Evolutionary conservation across 2,113 vertebrate species (phyloP), one percentile per base, ranked within the genome.

Genomic region (Peromyscus leucopus): DNA sequence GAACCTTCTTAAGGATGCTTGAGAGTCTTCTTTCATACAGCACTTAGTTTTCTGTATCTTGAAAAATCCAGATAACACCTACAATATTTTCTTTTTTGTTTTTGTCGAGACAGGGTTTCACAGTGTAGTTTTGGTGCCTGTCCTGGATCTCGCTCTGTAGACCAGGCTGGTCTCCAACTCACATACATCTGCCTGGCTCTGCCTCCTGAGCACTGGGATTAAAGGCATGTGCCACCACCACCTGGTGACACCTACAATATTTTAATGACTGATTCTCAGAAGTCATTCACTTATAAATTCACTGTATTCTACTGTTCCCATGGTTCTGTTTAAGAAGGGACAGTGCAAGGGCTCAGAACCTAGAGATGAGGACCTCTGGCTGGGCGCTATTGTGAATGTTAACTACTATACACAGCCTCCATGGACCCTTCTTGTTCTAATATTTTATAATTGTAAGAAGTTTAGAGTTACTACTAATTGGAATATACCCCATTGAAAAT

Each of bases 401-500:
- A 63, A 31, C 24, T 79, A 57, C 46, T 36, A 74, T n/a, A 84
- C 2, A 33, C 36, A 11, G 85, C 9, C 17, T 67, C 46, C 61
- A 1, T 7, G 28, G 13, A 24, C 57, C 4, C 36, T 84, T 51
- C 26, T 51, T 17, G 21, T 63, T 74, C 17, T 74, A 90, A 87
- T 85, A 88, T 42, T 84, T 83, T 90, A 67, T 57, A 71, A 75
- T 63, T 79, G 2, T 48, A 85, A 1, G 31, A 33, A 76, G 89
- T 65, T 86, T 39, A 89, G 71, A 89, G 85, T 28, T 33, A 26
- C 5, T 96, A 71, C 26, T 79, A 76, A n/a, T 48, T 33, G 67
- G 72, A 51, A 93, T 57, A 33, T 2, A 89, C 22, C 67, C 24
- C 28, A 72, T 6, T 86, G 51, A 89, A 96, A 91, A 85, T 48